These are phyloP conservation scores for Pherbina coryleti DNA, from an alignment of 2,888 invertebrate species.

Conservation along the genomic window DNA sequence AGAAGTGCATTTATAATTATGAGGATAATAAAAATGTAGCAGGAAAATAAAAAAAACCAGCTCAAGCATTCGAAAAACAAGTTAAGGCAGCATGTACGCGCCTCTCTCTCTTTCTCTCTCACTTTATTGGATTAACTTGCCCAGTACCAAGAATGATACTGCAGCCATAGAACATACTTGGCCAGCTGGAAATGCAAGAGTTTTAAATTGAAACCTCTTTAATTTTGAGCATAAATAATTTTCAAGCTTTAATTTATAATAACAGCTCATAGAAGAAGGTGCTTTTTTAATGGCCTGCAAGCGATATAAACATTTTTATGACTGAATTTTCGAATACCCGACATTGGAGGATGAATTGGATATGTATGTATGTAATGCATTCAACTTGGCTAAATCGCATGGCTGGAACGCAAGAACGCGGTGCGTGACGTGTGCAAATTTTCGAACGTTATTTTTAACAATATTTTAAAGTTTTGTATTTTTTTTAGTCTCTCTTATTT, in stretches of 20 bases:
- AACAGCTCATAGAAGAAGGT: neutral
- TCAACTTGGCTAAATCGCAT: neutral
- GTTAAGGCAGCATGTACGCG: neutral
- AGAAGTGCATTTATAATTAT: too few relatives aligned
- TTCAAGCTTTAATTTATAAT: neutral
- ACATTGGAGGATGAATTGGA: too few relatives aligned
- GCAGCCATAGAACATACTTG: neutral
- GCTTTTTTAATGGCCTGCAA: neutral
- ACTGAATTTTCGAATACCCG: too few relatives aligned
- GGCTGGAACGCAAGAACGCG: neutral
- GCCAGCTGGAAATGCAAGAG: neutral
- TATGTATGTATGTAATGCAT: too few relatives aligned
- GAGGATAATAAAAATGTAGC: neutral
- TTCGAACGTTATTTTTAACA: neutral
- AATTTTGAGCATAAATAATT: neutral
- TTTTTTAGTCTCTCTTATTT: neutral
- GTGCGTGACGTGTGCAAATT: slow-evolving; percentile 34
- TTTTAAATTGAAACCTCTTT: neutral
- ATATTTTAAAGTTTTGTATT: neutral
- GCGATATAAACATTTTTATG: too few relatives aligned
- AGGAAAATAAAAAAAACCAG: neutral
- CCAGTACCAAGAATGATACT: neutral
- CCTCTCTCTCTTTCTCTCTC: too few relatives aligned
- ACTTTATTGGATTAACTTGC: too few relatives aligned
- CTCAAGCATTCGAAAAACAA: neutral